Evolutionary conservation across 2,888 invertebrate species (phyloP).

Genomic region (Anaspis maculata): DNA sequence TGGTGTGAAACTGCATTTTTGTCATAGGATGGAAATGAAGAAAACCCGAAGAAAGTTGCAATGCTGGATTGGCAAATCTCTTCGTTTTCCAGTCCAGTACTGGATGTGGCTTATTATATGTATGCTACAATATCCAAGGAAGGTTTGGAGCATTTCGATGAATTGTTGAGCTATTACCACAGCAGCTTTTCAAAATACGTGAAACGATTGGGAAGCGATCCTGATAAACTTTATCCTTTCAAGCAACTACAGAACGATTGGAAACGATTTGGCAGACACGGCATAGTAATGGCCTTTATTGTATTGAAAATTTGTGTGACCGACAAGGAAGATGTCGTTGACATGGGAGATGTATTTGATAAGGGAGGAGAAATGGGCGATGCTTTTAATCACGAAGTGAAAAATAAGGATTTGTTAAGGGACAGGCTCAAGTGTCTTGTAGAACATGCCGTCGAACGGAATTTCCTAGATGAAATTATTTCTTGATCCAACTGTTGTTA

Average conservation of each 20-base stretch:
- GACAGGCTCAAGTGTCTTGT: no score
- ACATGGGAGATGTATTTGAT: constrained; percentile 4
- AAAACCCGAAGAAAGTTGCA: constrained; percentile 4
- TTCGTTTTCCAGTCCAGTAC: constrained; percentile 5
- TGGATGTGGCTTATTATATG: constrained; percentile 12
- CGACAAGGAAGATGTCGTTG: constrained; percentile 2
- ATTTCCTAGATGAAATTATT: no score
- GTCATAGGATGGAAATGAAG: no score
- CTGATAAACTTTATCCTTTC: constrained; percentile 3
- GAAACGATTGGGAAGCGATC: constrained; percentile 3
- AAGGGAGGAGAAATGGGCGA: constrained; percentile 1
- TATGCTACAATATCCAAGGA: constrained; percentile 4
- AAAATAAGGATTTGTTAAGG: no score
- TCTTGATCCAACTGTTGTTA: no score
- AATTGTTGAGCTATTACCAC: constrained; percentile 3
- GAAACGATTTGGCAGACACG: constrained; percentile 2
- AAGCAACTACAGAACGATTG: constrained; percentile 4
- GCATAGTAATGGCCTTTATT: constrained; percentile 1
- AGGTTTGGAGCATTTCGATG: constrained; percentile 5
- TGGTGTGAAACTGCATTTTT: no score
- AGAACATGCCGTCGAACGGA: no score
- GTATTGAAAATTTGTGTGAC: constrained; percentile 2
- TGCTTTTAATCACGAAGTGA: no score
- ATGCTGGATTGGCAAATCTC: constrained; percentile 13
- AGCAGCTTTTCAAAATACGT: not conserved